phyloP scores from a whole-genome alignment of 1,140 invertebrate genomes.

The Drosophila kepulauana region DNA sequence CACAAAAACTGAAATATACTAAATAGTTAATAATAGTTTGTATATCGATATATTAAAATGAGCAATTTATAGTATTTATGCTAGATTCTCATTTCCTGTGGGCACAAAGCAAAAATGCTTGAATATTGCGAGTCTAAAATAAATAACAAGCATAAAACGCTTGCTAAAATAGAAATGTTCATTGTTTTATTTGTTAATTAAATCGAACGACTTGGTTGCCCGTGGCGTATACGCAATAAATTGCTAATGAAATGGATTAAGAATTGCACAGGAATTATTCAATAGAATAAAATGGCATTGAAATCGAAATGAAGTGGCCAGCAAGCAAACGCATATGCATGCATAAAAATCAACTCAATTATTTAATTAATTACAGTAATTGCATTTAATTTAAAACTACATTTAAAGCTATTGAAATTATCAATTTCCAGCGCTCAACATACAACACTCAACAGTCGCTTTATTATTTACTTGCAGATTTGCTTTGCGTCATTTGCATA shows the following conservation, averaged over 20 bases:
- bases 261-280: not conserved
- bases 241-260: conserved; percentile 1
- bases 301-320: conserved; percentile 16
- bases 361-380: conserved; percentile 23
- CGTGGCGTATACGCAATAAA: not conserved
- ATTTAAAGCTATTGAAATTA: conserved; percentile 7
- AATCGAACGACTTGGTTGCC: conserved; percentile 2
- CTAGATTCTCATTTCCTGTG: too few relatives aligned
- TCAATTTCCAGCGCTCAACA: conserved; percentile 3
- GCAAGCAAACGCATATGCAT: not conserved
- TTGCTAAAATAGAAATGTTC: conserved; percentile 22
- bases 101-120: not conserved
- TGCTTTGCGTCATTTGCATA: conserved; percentile 11
- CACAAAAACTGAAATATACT: too few relatives aligned
- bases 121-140: not conserved
- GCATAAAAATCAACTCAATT: conserved; percentile 1
- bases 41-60: too few relatives aligned
- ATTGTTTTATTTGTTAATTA: conserved; percentile 24
- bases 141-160: not conserved
- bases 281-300: conserved; percentile 11
- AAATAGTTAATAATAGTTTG: too few relatives aligned
- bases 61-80: too few relatives aligned
- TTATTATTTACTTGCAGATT: conserved; percentile 10
- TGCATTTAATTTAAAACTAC: conserved; percentile 29
- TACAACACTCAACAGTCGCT: not conserved